These are phyloP conservation scores for Smittia sp. DNA, from an alignment of 2,888 invertebrate genomes.

Conservation along the genomic window DNA sequence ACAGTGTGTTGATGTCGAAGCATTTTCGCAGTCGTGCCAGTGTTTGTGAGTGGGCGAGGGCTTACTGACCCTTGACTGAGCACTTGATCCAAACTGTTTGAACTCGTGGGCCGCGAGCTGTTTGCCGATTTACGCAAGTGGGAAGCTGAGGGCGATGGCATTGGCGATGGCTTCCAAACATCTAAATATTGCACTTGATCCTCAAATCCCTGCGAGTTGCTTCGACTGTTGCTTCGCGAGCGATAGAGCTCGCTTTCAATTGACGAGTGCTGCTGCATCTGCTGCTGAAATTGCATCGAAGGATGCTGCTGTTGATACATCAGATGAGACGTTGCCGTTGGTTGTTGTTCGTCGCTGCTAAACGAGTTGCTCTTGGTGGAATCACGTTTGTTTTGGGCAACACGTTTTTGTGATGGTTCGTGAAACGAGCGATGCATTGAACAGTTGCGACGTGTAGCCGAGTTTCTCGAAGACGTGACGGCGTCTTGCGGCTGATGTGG, in stretches of 20 bases:
- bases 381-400: constrained; percentile 49
- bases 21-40: constrained; percentile 35
- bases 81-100: constrained; percentile 38
- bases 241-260: constrained; percentile 50
- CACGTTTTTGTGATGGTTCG: constrained; percentile 46
- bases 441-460: constrained; percentile 52
- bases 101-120: constrained; percentile 31
- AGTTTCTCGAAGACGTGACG: constrained; percentile 46
- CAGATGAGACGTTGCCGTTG: neutral
- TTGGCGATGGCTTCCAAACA: constrained; percentile 43
- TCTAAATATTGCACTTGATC: constrained; percentile 24
- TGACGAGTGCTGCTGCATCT: constrained; percentile 43
- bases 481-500: constrained; percentile 49
- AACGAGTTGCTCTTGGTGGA: constrained; percentile 52
- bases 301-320: constrained; percentile 33
- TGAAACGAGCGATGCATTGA: constrained; percentile 53
- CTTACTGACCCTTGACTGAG: constrained; percentile 23
- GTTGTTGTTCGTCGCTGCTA: constrained; percentile 48
- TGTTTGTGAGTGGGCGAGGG: constrained; percentile 10
- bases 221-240: constrained; percentile 53
- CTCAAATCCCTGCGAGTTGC: constrained; percentile 34
- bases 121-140: constrained; percentile 12
- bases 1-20: constrained; percentile 39
- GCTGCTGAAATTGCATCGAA: constrained; percentile 18
- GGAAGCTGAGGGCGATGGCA: constrained; percentile 30